These are phyloP conservation scores for Rhadinocentrus ornatus DNA, from an alignment of 2,797 vertebrate genomes.

Conservation along the genomic window DNA sequence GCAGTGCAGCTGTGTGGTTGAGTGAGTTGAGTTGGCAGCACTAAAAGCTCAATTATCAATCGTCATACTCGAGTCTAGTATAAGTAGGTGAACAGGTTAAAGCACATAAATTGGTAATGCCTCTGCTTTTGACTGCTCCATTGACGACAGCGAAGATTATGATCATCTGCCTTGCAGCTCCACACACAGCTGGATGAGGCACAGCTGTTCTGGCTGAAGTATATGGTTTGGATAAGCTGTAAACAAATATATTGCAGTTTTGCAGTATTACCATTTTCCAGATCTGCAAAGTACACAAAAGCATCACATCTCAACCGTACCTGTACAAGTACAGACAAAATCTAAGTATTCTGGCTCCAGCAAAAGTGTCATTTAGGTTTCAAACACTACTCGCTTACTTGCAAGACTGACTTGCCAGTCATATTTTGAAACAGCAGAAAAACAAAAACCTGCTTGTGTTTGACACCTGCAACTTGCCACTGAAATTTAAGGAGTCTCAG, in stretches of 20 bases:
- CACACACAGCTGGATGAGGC: neutral
- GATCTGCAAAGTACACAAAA: constrained; percentile 7
- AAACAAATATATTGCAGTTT: too few relatives aligned
- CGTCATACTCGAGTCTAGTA: neutral
- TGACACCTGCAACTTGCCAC: constrained; percentile 11
- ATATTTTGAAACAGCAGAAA: neutral
- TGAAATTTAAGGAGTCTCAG: constrained; percentile 21
- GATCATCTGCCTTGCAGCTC: neutral
- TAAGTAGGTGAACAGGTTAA: neutral
- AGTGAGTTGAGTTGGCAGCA: constrained; percentile 5
- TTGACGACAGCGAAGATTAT: neutral
- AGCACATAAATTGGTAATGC: neutral
- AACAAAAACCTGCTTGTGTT: constrained; percentile 21
- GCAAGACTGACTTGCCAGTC: constrained; percentile 11
- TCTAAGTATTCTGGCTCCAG: neutral
- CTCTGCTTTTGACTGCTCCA: neutral
- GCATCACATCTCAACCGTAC: neutral
- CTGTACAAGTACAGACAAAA: neutral
- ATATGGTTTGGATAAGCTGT: neutral
- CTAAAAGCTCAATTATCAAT: constrained; percentile 6
- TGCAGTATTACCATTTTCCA: constrained; percentile 13
- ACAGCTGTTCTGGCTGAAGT: too few relatives aligned
- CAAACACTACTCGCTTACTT: constrained; percentile 4
- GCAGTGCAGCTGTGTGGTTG: neutral
- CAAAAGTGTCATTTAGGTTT: constrained; percentile 26